Evolutionary conservation across 2,113 vertebrate genomes (phyloP).

Genomic region (Parotia lawesii): DNA sequence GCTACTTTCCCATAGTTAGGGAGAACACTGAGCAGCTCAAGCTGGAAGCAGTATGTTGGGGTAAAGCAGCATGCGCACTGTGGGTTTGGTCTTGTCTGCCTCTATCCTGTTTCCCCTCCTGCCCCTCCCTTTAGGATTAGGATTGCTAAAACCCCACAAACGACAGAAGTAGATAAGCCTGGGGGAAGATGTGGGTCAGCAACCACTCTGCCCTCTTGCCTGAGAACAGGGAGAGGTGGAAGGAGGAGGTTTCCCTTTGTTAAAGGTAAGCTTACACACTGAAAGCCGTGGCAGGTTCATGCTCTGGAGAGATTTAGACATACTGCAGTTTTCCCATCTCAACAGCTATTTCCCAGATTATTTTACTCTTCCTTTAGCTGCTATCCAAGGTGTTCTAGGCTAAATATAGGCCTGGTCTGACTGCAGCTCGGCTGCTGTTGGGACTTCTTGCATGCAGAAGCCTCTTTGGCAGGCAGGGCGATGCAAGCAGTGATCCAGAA

Average conservation of each 20-base stretch:
- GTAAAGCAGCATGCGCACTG: rapidly evolving
- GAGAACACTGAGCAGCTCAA: not conserved
- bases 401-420: not conserved
- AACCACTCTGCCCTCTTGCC: not conserved
- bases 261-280: not conserved
- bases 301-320: not conserved
- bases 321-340: not conserved
- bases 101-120: not conserved
- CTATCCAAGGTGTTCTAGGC: not conserved
- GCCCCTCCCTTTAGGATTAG: no score
- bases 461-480: not conserved
- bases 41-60: no score
- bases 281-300: not conserved
- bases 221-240: not conserved
- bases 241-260: not conserved
- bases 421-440: not conserved
- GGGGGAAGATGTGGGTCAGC: not conserved
- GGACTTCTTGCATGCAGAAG: not conserved
- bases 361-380: not conserved
- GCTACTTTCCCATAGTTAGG: rapidly evolving
- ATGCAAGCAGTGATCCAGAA: not conserved
- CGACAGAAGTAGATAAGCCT: not conserved
- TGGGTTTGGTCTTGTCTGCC: not conserved
- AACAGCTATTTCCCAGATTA: not conserved
- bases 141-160: rapidly evolving